Conservation (phyloP, 2,113 vertebrate genomes). For the Columba livia region DNA sequence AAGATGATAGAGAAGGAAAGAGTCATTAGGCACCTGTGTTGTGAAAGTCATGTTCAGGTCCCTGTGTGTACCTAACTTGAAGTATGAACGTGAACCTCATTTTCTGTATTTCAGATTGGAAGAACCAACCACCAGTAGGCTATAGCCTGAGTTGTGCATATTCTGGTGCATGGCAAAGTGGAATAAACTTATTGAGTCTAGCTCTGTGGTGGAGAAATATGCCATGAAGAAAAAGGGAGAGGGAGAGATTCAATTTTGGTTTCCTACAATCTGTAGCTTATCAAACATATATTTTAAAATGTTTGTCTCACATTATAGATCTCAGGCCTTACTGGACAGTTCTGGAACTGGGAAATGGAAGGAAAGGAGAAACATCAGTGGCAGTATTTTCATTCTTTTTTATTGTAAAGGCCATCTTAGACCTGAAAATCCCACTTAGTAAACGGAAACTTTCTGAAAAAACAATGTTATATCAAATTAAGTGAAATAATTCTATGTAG, state of each 20-base stretch:
- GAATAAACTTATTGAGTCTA: not conserved
- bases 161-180: not conserved
- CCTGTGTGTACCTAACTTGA: rapidly evolving
- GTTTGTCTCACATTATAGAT: not conserved
- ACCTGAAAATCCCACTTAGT: not conserved
- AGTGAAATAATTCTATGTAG: not conserved
- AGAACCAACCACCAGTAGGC: not conserved
- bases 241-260: not conserved
- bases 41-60: not conserved
- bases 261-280: not conserved
- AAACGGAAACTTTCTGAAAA: not conserved
- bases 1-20: not conserved
- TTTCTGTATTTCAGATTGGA: not conserved
- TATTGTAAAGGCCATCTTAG: not conserved
- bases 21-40: not conserved
- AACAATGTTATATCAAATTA: not conserved
- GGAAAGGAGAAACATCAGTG: not conserved
- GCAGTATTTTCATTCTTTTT: not conserved
- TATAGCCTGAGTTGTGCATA: not conserved
- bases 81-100: not conserved
- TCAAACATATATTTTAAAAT: not conserved
- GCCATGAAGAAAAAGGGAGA: not conserved
- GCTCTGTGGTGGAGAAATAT: not conserved
- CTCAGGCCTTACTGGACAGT: not conserved
- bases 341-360: not conserved